phyloP scores from a whole-genome alignment of 2,113 vertebrate species.

The Ciconia boyciana region DNA sequence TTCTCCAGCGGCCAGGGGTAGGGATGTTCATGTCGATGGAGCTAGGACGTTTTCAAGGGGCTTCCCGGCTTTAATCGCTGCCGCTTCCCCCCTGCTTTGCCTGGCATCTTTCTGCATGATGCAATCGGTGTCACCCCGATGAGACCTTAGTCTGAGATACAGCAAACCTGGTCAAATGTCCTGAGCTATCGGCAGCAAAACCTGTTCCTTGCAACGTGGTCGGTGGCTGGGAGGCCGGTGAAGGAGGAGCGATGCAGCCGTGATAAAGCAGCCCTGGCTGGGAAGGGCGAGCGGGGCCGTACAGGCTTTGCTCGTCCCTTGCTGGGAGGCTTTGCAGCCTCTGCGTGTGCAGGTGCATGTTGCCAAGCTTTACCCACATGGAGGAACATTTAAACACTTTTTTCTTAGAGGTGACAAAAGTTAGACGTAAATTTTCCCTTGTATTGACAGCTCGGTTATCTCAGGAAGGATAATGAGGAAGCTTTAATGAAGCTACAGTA shows the following conservation, averaged over 20 bases:
- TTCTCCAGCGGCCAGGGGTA: neutral
- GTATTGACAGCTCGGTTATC: neutral
- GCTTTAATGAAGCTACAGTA: slow-evolving; percentile 5
- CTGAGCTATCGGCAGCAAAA: neutral
- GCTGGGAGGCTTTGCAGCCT: neutral
- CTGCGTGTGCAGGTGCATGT: neutral
- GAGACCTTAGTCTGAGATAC: neutral
- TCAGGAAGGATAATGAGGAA: neutral
- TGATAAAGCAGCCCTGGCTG: neutral
- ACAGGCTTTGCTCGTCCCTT: neutral
- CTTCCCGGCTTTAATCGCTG: fast-evolving
- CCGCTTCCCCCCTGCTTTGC: neutral
- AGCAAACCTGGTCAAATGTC: neutral
- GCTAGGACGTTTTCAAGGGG: fast-evolving
- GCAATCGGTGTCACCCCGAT: fast-evolving
- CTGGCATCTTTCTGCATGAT: fast-evolving
- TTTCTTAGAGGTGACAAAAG: neutral
- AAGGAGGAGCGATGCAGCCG: neutral
- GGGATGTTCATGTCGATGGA: neutral
- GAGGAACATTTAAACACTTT: neutral
- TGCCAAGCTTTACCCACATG: fast-evolving
- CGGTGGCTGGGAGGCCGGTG: fast-evolving
- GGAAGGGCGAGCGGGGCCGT: neutral
- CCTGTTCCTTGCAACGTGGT: neutral
- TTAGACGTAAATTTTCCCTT: neutral